Evolutionary conservation across 1,140 invertebrate genomes (phyloP).

Genomic region (Lepidurus couesii): DNA sequence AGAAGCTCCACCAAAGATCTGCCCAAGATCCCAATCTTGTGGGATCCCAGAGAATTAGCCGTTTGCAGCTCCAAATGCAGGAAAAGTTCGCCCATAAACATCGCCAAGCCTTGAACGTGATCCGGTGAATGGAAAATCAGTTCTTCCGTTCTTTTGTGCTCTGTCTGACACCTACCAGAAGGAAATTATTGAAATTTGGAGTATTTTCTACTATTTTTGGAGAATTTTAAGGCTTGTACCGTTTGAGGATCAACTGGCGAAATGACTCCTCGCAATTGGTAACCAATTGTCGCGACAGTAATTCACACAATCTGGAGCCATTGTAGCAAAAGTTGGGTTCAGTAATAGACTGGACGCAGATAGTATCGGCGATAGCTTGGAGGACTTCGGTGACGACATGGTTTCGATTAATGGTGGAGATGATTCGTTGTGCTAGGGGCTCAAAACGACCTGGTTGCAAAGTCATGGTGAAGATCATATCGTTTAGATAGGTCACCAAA

Average conservation of each 20-base stretch:
- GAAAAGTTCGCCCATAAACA: slow-evolving; percentile 39
- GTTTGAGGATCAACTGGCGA: slow-evolving; percentile 45
- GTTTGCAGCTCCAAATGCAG: slow-evolving; percentile 36
- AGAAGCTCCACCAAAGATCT: slow-evolving; percentile 33
- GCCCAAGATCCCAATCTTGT: slow-evolving; percentile 35
- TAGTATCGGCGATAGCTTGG: slow-evolving; percentile 10
- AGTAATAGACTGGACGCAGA: slow-evolving; percentile 51
- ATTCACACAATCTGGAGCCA: slow-evolving; percentile 56
- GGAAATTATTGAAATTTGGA: not conserved
- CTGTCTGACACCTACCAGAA: slow-evolving; percentile 35
- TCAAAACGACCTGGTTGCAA: not conserved
- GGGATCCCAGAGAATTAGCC: slow-evolving; percentile 1
- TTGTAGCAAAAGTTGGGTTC: slow-evolving; percentile 62
- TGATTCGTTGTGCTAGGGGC: slow-evolving; percentile 5
- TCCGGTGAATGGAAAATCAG: slow-evolving; percentile 34
- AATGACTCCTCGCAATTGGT: slow-evolving; percentile 45
- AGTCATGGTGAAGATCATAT: not conserved
- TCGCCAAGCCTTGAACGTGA: slow-evolving; percentile 38
- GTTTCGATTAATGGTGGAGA: not conserved
- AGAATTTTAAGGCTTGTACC: slow-evolving; percentile 39
- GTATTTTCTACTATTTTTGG: not conserved
- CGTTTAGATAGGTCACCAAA: slow-evolving; percentile 4
- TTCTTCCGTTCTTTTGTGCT: slow-evolving; percentile 34
- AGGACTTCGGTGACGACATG: slow-evolving; percentile 8
- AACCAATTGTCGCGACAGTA: slow-evolving; percentile 49